Base-by-base conservation (phyloP, 2,888 invertebrate genomes). In the Thymelicus lineola region DNA sequence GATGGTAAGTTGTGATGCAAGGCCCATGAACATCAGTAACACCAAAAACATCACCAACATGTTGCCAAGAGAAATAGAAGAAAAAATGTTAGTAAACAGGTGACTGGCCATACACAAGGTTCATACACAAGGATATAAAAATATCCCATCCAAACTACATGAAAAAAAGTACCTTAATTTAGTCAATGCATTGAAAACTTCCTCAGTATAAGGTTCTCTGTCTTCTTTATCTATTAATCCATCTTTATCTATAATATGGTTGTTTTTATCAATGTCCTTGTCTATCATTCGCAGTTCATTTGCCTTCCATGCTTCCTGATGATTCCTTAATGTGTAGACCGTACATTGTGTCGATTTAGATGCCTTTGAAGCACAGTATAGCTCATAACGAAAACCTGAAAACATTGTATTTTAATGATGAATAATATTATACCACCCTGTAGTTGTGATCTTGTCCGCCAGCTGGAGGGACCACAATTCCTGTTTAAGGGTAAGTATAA, bases 331-430 rank as follows among this genome's bases (percentile, higher is more conserved):
- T 77, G 98, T 97, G 80, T 97, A 97, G 10, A 98, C 85, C 0
- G 98, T 98, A 77, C 98, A 98, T 82, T 99, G 98, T 7, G 98
- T 98, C 2, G 97, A 97, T 80, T 98, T 97, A 60, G 96, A 96
- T 0, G 97, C 95, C 94, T 99, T 99, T 0, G 97, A 96, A 28
- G 97, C 96, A 87, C 99, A 99, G 86, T 97, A 99, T 10, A 99
- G 85, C 89, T 99, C 99, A 87, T 99, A 99, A 46, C 99, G 95
- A 86, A 96, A 99, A 36, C 99, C 98, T 97, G 87, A 75, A 79
- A 75, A 95, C 97, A 12, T 46, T 6, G 12, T 42, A 2, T 42
- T 42, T 9, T 12, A 42, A 12, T 42, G 42, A 4, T 42, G 10
- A 42, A 42, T 42, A 28, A 5, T 28, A 42, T 42, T 5, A 5